These are phyloP conservation scores for Patella ulyssiponensis DNA, from an alignment of 2,888 invertebrate genomes.

Conservation along the genomic window DNA sequence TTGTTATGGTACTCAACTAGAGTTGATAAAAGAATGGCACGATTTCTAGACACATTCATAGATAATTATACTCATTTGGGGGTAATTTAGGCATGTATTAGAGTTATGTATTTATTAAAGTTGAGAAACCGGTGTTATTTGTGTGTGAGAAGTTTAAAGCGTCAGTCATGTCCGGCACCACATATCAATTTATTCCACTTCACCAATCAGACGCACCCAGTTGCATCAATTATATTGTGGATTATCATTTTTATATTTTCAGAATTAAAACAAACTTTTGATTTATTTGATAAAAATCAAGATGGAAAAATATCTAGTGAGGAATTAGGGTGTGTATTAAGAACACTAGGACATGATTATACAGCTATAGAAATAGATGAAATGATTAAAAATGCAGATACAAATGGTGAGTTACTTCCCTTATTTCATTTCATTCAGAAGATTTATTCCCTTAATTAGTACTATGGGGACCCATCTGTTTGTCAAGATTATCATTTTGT, in stretches of 20 bases:
- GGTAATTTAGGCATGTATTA: neutral
- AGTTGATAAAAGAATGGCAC: neutral
- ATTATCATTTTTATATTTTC: conserved; percentile 21
- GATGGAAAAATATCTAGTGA: conserved; percentile 66
- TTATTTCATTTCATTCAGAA: too few relatives aligned
- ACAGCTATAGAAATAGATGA: conserved; percentile 61
- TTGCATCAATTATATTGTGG: too few relatives aligned
- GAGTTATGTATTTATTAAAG: neutral
- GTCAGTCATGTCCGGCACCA: too few relatives aligned
- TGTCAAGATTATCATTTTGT: too few relatives aligned
- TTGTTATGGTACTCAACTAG: neutral
- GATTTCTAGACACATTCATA: neutral
- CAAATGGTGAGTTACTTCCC: conserved; percentile 50
- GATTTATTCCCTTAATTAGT: too few relatives aligned
- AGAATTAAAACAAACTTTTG: conserved; percentile 64
- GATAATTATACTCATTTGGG: neutral
- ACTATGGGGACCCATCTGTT: too few relatives aligned
- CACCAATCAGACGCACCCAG: too few relatives aligned
- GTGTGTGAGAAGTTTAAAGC: too few relatives aligned
- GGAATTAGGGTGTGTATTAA: conserved; percentile 60
- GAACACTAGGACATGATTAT: conserved; percentile 59
- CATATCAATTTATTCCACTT: too few relatives aligned
- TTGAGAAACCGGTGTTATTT: too few relatives aligned
- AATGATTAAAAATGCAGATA: conserved; percentile 66
- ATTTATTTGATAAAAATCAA: conserved; percentile 65